phyloP scores from a whole-genome alignment of 2,888 invertebrate species.

The Sisyra terminalis region DNA sequence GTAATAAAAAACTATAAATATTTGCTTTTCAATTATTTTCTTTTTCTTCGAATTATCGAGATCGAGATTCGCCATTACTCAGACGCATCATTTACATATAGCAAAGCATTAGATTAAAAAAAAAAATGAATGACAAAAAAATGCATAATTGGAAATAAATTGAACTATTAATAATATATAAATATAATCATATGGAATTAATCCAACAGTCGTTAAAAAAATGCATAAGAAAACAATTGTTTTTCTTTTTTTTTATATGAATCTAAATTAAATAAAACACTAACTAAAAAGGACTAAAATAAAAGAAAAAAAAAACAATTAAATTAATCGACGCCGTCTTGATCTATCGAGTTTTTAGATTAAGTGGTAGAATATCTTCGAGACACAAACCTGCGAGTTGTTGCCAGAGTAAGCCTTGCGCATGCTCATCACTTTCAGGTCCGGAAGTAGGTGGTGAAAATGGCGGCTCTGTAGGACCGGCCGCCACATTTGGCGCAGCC shows the following conservation, averaged over 20 bases:
- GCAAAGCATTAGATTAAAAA: background rate
- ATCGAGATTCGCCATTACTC: background rate
- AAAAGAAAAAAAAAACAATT: background rate
- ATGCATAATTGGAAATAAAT: background rate
- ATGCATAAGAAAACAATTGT: slow-evolving; percentile 8
- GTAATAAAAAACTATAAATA: no score
- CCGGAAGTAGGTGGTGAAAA: background rate
- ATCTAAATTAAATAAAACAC: slow-evolving; percentile 1
- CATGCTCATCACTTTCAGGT: background rate
- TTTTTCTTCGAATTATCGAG: background rate
- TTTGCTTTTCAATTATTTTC: background rate
- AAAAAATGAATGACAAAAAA: slow-evolving; percentile 1
- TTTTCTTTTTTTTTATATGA: background rate
- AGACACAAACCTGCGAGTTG: slow-evolving; percentile 28
- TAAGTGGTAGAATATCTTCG: slow-evolving; percentile 19
- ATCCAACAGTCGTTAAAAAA: slow-evolving; percentile 8
- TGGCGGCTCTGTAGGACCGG: background rate
- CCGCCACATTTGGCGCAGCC: background rate
- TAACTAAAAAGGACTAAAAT: slow-evolving; percentile 1
- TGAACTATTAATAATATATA: slow-evolving; percentile 3
- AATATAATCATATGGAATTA: slow-evolving; percentile 5
- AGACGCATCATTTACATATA: slow-evolving; percentile 4
- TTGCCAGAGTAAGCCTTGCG: slow-evolving; percentile 26
- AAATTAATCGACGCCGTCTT: background rate
- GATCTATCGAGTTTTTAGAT: slow-evolving; percentile 11